A percentile compares a stretch with the other conserved stretches of the same genome.
These are phyloP conservation scores for Dolichoris vasculosae DNA, from an alignment of 1,140 invertebrate genomes.

Conservation along the genomic window DNA sequence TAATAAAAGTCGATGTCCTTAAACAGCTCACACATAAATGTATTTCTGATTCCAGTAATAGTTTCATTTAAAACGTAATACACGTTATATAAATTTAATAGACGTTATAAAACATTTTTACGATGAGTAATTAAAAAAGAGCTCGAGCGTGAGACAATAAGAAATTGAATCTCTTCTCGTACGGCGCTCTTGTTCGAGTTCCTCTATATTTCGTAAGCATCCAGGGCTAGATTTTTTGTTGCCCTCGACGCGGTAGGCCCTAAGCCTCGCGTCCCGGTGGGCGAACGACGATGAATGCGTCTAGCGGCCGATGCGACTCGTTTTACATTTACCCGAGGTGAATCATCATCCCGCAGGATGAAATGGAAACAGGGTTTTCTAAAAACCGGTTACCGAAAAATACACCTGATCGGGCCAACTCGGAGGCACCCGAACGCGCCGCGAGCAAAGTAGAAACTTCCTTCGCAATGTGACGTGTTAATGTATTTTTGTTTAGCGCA, in stretches of 20 bases:
- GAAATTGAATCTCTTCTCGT: background rate
- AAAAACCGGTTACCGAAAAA: conserved; percentile 39
- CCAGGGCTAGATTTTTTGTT: background rate
- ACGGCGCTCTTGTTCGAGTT: background rate
- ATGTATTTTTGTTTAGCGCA: conserved; percentile 40
- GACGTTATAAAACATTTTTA: conserved; percentile 18
- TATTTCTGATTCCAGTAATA: conserved; percentile 4
- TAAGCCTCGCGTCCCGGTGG: background rate
- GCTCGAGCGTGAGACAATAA: conserved; percentile 22
- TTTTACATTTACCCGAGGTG: conserved; percentile 16
- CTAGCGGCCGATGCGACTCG: background rate
- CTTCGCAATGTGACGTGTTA: background rate
- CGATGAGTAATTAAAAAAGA: conserved; percentile 7
- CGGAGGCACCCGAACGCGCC: too few species aligned
- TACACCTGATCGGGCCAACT: background rate
- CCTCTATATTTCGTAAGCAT: background rate
- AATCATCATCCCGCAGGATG: conserved; percentile 14
- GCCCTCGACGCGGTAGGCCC: background rate
- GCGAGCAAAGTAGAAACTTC: background rate
- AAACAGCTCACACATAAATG: background rate
- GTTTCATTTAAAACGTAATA: background rate
- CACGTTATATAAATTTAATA: conserved; percentile 24
- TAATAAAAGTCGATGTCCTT: conserved; percentile 23
- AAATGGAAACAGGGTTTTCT: conserved; percentile 9
- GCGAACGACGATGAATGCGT: conserved; percentile 12